Conservation (phyloP, 2,888 invertebrate genomes). For the Ditula angustiorana region DNA sequence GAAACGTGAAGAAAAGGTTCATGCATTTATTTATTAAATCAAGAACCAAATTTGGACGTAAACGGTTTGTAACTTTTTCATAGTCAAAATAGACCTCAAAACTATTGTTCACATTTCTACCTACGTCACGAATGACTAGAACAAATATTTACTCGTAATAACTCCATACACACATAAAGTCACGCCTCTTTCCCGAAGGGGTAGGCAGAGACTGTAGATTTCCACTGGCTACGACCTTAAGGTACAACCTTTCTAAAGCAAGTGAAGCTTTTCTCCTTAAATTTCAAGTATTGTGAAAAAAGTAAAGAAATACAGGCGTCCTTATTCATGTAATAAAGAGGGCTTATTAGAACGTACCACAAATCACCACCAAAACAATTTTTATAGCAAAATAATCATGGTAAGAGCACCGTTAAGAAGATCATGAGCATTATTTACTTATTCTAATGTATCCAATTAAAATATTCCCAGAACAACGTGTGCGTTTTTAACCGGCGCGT, state of each 20-base stretch:
- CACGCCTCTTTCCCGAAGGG: too few species aligned
- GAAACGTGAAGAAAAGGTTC: slow-evolving; percentile 26
- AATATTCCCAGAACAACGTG: slow-evolving; percentile 39
- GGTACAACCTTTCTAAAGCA: too few species aligned
- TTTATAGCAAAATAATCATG: slow-evolving; percentile 23
- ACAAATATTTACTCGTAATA: too few species aligned
- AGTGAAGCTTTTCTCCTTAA: too few species aligned
- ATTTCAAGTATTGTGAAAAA: background rate
- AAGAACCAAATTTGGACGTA: background rate
- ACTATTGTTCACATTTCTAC: too few species aligned
- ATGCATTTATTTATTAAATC: background rate
- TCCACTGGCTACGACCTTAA: too few species aligned
- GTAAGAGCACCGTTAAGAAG: slow-evolving; percentile 22
- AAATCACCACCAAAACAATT: slow-evolving; percentile 9
- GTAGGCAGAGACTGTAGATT: too few species aligned
- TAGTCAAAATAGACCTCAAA: too few species aligned
- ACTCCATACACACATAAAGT: too few species aligned
- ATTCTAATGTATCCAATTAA: slow-evolving; percentile 40
- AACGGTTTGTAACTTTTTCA: background rate
- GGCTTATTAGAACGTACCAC: background rate
- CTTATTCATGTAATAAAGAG: background rate
- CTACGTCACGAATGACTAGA: too few species aligned
- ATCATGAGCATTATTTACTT: slow-evolving; percentile 40
- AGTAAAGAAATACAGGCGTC: background rate
- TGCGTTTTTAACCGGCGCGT: slow-evolving; percentile 46